These are phyloP conservation scores for Rhinogobius similis DNA, from an alignment of 2,113 vertebrate genomes.

Conservation along the genomic window DNA sequence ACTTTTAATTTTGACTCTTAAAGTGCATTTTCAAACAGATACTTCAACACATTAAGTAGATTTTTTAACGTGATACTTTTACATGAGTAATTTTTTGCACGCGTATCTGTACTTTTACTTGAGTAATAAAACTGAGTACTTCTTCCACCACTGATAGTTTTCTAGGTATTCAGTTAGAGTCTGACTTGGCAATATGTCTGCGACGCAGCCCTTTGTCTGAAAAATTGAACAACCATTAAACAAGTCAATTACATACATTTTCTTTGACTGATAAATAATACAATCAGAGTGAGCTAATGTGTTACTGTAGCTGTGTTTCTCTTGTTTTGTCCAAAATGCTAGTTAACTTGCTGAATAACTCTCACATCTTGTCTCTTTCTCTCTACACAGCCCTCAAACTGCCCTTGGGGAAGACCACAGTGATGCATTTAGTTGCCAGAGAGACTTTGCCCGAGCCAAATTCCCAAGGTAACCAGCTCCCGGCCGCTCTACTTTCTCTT, in stretches of 20 bases:
- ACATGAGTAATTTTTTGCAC: too few species aligned
- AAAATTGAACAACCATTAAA: too few species aligned
- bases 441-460: slow-evolving; percentile 99
- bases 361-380: slow-evolving; percentile 29
- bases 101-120: too few species aligned
- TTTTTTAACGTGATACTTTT: too few species aligned
- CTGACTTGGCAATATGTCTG: background rate
- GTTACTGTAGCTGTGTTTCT: background rate
- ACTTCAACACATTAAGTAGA: too few species aligned
- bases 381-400: slow-evolving; percentile 89
- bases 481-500: slow-evolving; percentile 32
- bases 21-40: too few species aligned
- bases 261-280: background rate
- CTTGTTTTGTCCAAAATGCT: slow-evolving; percentile 5
- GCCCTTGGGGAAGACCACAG: slow-evolving; percentile 96
- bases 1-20: too few species aligned
- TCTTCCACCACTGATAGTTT: too few species aligned
- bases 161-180: too few species aligned
- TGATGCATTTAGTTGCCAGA: slow-evolving; percentile 99
- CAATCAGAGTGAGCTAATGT: background rate
- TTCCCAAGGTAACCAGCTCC: slow-evolving; percentile 90
- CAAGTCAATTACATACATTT: background rate
- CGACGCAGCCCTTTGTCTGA: background rate
- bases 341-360: slow-evolving; percentile 37
- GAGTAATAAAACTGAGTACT: too few species aligned